These are phyloP conservation scores for Colistium nudipinnis DNA, from an alignment of 2,113 vertebrate genomes.

Conservation along the genomic window DNA sequence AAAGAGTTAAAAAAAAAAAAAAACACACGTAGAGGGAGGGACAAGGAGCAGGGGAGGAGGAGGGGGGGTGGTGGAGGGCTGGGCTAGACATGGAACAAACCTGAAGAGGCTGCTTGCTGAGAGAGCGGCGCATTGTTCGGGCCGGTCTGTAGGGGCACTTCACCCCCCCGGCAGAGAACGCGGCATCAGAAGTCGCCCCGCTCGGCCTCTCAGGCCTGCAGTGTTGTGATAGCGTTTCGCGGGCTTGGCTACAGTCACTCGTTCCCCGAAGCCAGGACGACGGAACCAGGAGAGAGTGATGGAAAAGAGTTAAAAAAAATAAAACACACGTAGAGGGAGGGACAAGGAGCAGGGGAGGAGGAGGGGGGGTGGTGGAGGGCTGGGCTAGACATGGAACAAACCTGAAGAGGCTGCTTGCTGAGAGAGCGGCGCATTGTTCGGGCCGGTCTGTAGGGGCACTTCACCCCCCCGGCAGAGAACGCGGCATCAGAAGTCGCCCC, in stretches of 20 bases:
- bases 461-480: slow-evolving; percentile 57
- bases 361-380: slow-evolving; percentile 9
- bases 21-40: neutral
- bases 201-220: slow-evolving; percentile 61
- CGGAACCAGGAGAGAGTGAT: slow-evolving; percentile 43
- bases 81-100: slow-evolving; percentile 64
- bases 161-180: slow-evolving; percentile 52
- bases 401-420: slow-evolving; percentile 64
- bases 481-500: slow-evolving; percentile 53
- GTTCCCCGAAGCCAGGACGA: slow-evolving; percentile 67
- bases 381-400: slow-evolving; percentile 65
- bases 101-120: slow-evolving; percentile 61
- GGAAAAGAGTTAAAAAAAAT: slow-evolving; percentile 10
- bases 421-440: slow-evolving; percentile 65
- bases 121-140: slow-evolving; percentile 64
- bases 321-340: neutral
- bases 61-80: slow-evolving; percentile 18
- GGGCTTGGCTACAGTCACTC: too few relatives aligned
- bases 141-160: slow-evolving; percentile 60
- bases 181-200: slow-evolving; percentile 51
- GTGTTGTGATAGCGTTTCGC: slow-evolving; percentile 64
- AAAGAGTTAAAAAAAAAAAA: neutral
- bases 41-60: neutral
- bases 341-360: neutral
- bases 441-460: slow-evolving; percentile 55